A percentile compares a stretch with the other conserved stretches of the same genome.
Conservation (phyloP, 1,140 invertebrate genomes). For the Drosophila miranda region DNA sequence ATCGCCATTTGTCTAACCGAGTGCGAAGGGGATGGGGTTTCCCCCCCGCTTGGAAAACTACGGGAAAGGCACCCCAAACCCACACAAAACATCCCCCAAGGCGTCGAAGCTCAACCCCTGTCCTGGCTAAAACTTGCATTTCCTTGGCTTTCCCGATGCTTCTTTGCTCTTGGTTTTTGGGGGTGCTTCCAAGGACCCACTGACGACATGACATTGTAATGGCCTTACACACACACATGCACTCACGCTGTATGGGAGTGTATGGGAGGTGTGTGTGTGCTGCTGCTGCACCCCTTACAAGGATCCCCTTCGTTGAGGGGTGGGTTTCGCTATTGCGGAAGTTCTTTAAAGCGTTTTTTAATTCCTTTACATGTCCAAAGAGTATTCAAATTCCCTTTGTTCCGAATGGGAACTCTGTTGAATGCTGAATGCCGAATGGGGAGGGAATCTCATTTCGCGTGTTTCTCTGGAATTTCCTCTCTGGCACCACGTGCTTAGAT, state of each 20-base stretch:
- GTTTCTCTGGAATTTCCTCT: slow-evolving; percentile 33
- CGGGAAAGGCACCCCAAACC: slow-evolving; percentile 23
- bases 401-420: slow-evolving; percentile 18
- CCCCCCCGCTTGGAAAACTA: slow-evolving; percentile 1
- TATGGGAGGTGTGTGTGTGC: slow-evolving; percentile 15
- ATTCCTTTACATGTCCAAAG: slow-evolving; percentile 69
- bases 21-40: background rate
- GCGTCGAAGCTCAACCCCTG: slow-evolving; percentile 63
- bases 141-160: slow-evolving; percentile 46
- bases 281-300: slow-evolving; percentile 52
- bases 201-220: slow-evolving; percentile 80
- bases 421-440: slow-evolving; percentile 35
- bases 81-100: slow-evolving; percentile 43
- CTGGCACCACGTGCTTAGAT: slow-evolving; percentile 25
- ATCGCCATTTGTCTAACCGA: background rate
- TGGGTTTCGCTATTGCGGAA: slow-evolving; percentile 49
- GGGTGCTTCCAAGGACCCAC: slow-evolving; percentile 78
- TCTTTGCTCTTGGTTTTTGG: slow-evolving; percentile 21
- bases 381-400: slow-evolving; percentile 66
- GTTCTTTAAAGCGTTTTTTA: slow-evolving; percentile 72
- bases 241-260: slow-evolving; percentile 45
- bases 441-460: slow-evolving; percentile 36
- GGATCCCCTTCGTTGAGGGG: slow-evolving; percentile 31
- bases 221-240: slow-evolving; percentile 69
- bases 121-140: slow-evolving; percentile 60